Base-by-base conservation (phyloP, 2,888 invertebrate species). In the Cistogaster globosa region DNA sequence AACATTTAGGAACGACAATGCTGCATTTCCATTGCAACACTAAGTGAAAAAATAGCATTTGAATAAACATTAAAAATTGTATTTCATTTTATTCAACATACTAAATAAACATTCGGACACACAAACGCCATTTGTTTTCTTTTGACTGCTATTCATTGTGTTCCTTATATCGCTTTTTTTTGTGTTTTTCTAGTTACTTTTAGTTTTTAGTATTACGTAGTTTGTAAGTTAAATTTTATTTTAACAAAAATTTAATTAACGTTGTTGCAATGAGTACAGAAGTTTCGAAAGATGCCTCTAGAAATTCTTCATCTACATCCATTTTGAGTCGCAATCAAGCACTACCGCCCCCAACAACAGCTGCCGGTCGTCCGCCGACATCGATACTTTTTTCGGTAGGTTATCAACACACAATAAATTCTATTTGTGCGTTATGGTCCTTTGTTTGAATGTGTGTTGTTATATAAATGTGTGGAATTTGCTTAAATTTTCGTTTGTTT, bases 311-410 rank as follows among this genome's bases (percentile, higher is more conserved):
- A n/a, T 80, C 78, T 36, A 38, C 76, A 51, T 58, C 20, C n/a
- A 51, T 63, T 53, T 22, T 72, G 38, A 67, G 45, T 58, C 78
- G 45, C 58, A 53, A 68, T 42, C 80, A 32, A 45, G 72, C 75
- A 51, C 88, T 89, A 51, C 87, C 88, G 7, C 89, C 91, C 5
- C 90, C 91, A 9, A 89, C 91, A 22, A 90, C 91, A 53, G 89
- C 91, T 20, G 91, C 90, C 0, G 91, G 90, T 3, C 88, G 90
- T 45, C 90, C 90, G 4, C 90, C 91, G 9, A 91, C 91, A 6
- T 91, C 91, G 8, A 87, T 90, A 75, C 89, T 91, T 16, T 91
- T 91, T 84, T 91, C 91, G 87, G 91, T 91, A 72, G 76, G 87
- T 84, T 76, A 82, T 76, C 58, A 71, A 58, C 71, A 71, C 65